Evolutionary conservation across 2,113 vertebrate species (phyloP), one percentile per base, ranked within the genome.

Genomic region (Eretmochelys imbricata): DNA sequence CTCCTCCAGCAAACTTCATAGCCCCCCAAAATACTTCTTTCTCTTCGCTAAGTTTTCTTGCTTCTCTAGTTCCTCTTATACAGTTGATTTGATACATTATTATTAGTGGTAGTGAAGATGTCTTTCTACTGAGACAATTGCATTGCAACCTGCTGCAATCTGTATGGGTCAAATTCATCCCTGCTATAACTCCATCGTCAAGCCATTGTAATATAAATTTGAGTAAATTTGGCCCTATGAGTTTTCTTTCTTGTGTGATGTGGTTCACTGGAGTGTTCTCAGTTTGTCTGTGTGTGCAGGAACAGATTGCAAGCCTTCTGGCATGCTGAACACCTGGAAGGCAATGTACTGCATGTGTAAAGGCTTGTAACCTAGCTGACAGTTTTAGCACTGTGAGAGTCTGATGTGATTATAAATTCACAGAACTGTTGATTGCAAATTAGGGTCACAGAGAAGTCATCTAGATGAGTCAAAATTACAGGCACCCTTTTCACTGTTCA

Each of bases 321-420:
- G 51, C 2, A 4, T 42, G 86, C 59, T 62, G 84, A 87, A 27
- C 87, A 49, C 90, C 90, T 92, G 93, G 84, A 84, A 50, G 42
- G 49, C n/a, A 16, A 31, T 7, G 50, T 62, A 69, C 87, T 80
- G 82, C 80, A 69, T 50, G 54, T 72, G 78, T 35, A 76, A 76
- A 35, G 55, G 31, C 54, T 62, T 91, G 89, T 59, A 90, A 91
- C 88, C 53, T 82, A 82, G 14, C 92, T 93, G 87, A 38, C 87
- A 91, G 91, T 89, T 92, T 88, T 1, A 88, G 80, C 78, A 78
- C 16, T 57, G 75, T 16, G 91, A 53, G 69, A 89, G 25, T 0
- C 84, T 88, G 96, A 89, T 82, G 76, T 94, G 84, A 95, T 95
- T 96, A 96, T 89, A 91, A 97, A 91, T 29, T 84, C 90, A 50